Percentiles rank a stretch among this genome's conserved stretches.
These are phyloP conservation scores for Megalopta genalis DNA, from an alignment of 1,140 invertebrate species.

Conservation along the genomic window DNA sequence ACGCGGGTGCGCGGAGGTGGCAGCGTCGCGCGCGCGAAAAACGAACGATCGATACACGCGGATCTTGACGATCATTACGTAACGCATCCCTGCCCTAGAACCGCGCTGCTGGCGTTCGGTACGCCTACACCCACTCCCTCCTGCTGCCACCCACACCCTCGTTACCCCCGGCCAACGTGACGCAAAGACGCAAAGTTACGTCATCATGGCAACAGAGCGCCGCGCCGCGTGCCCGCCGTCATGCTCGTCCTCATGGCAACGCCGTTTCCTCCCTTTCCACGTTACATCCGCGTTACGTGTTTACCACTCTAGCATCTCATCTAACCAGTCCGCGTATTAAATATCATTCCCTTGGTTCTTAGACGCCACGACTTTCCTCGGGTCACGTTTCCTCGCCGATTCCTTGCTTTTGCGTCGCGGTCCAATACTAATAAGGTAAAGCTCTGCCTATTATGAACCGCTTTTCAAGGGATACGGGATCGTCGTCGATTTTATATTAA, in stretches of 20 bases:
- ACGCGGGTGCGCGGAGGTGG: too few species aligned
- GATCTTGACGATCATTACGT: conserved; percentile 56
- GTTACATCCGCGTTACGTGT: conserved; percentile 43
- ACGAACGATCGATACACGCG: conserved; percentile 47
- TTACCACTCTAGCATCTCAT: conserved; percentile 59
- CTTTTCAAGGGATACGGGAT: too few species aligned
- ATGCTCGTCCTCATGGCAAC: conserved; percentile 66
- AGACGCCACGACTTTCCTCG: neutral
- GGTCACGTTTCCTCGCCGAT: neutral
- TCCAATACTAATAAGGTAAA: too few species aligned
- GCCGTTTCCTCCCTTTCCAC: conserved; percentile 38
- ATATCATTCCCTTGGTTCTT: conserved; percentile 40
- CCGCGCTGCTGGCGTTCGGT: conserved; percentile 20
- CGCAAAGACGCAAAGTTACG: conserved; percentile 69
- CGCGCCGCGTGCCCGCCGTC: conserved; percentile 23
- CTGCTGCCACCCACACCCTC: conserved; percentile 18
- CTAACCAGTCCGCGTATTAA: conserved; percentile 54
- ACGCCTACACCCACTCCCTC: conserved; percentile 42
- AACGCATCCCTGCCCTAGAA: conserved; percentile 59
- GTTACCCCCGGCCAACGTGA: conserved; percentile 52
- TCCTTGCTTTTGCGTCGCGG: neutral
- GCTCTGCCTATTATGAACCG: too few species aligned
- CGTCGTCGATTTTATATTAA: too few species aligned
- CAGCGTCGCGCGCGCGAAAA: conserved; percentile 15
- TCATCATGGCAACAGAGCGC: conserved; percentile 61